Percentiles rank a stretch among this genome's conserved stretches.
Conservation (phyloP, 2,113 vertebrate genomes). For the Hepsetus odoe region DNA sequence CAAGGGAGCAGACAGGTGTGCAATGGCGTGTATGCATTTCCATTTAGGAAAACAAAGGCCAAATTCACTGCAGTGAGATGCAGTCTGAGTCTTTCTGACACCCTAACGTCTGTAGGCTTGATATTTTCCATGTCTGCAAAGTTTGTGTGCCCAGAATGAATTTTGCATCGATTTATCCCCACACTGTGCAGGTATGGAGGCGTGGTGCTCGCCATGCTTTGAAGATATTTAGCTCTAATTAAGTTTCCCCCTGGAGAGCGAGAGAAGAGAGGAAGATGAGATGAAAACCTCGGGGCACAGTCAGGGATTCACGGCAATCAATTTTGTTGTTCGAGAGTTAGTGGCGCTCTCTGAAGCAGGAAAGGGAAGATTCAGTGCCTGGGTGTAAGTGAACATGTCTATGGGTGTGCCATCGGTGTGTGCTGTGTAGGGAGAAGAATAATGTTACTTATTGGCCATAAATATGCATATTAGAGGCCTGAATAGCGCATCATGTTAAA, state of each 20-base stretch:
- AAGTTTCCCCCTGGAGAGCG: constrained; percentile 68
- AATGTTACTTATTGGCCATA: not conserved
- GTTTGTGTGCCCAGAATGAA: constrained; percentile 57
- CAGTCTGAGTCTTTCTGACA: not conserved
- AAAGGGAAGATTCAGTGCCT: not conserved
- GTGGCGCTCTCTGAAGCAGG: constrained; percentile 29
- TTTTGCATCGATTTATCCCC: constrained; percentile 66
- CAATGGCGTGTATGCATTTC: not conserved
- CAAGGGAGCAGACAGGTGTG: not conserved
- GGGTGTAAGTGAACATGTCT: constrained; percentile 9
- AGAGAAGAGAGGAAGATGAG: constrained; percentile 55
- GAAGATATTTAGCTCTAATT: constrained; percentile 82
- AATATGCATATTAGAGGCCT: not conserved
- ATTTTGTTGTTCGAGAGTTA: constrained; percentile 49
- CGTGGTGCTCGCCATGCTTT: constrained; percentile 60
- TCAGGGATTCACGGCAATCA: constrained; percentile 53
- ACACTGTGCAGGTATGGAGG: constrained; percentile 61
- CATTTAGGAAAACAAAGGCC: not conserved
- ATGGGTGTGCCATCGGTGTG: not conserved
- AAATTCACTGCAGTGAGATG: constrained; percentile 23
- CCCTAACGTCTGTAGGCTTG: not conserved
- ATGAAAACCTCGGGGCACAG: constrained; percentile 52
- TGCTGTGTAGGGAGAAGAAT: not conserved
- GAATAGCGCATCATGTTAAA: too few relatives aligned
- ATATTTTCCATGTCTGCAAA: constrained; percentile 23